Evolutionary conservation across 2,888 invertebrate species (phyloP).

Genomic region (Agrochola circellaris): DNA sequence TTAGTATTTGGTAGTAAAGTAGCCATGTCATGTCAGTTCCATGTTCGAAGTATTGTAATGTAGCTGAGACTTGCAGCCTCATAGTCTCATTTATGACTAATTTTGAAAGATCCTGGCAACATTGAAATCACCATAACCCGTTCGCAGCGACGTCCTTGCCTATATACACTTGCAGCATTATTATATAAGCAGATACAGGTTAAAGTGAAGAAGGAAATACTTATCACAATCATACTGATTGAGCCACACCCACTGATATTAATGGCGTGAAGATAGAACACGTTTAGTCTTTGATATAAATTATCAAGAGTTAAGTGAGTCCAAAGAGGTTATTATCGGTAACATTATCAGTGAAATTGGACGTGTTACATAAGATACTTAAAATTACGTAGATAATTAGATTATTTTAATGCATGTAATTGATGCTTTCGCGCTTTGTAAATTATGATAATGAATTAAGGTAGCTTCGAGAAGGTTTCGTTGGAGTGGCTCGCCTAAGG

Average conservation of each 20-base stretch:
- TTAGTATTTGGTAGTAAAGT: neutral
- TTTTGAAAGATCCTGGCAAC: conserved; percentile 38
- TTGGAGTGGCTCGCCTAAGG: neutral
- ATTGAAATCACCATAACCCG: conserved; percentile 53
- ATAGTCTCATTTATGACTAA: neutral
- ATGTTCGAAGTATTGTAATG: neutral
- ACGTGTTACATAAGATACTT: conserved; percentile 54
- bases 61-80: neutral
- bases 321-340: conserved; percentile 54
- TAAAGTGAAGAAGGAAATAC: conserved; percentile 53
- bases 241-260: conserved; percentile 59
- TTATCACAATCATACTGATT: conserved; percentile 52
- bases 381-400: conserved; percentile 47
- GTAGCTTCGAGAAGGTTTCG: conserved; percentile 40
- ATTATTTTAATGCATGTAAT: conserved; percentile 58
- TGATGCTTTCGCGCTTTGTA: conserved; percentile 52
- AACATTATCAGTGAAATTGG: conserved; percentile 59
- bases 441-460: conserved; percentile 32
- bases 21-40: neutral
- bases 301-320: conserved; percentile 48
- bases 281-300: conserved; percentile 51
- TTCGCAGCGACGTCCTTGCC: conserved; percentile 41
- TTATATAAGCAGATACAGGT: conserved; percentile 8
- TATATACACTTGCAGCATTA: conserved; percentile 23
- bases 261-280: conserved; percentile 50